phyloP scores from a whole-genome alignment of 2,888 invertebrate species.

The Corythucha ciliata region DNA sequence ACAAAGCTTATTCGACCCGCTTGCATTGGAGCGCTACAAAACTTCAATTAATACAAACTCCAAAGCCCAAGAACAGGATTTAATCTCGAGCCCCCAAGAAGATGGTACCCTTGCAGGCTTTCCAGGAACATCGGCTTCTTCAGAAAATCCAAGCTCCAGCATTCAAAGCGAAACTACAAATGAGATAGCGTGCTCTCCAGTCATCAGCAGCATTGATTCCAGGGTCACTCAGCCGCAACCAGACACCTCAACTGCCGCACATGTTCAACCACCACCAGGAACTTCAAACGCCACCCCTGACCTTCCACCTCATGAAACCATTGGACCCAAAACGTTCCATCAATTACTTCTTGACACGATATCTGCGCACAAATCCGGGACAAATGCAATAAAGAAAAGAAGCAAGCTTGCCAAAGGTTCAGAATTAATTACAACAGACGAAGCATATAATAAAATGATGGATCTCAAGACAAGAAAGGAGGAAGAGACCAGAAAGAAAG shows the following conservation, averaged over 20 bases:
- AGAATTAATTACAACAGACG: neutral
- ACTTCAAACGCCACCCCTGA: neutral
- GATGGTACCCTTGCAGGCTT: neutral
- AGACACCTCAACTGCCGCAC: no score
- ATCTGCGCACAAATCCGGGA: neutral
- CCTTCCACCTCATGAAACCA: slow-evolving; percentile 3
- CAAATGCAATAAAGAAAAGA: slow-evolving; percentile 1
- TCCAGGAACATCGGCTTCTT: neutral
- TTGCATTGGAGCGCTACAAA: no score
- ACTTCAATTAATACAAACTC: no score
- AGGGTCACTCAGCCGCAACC: no score
- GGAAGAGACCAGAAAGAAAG: neutral
- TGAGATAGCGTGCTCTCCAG: no score
- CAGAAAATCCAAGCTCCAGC: no score
- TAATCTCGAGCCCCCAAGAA: no score
- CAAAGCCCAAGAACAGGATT: no score
- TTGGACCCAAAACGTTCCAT: neutral
- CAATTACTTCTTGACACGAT: slow-evolving; percentile 2
- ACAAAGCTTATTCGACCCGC: no score
- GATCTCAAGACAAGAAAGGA: neutral
- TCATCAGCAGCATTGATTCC: no score
- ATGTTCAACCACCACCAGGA: neutral
- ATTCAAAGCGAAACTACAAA: no score
- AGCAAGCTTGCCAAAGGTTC: neutral
- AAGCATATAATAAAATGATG: neutral